Conservation (phyloP, 53 echinoderm and acorn worm genomes). For the Pentamera pediparva region DNA sequence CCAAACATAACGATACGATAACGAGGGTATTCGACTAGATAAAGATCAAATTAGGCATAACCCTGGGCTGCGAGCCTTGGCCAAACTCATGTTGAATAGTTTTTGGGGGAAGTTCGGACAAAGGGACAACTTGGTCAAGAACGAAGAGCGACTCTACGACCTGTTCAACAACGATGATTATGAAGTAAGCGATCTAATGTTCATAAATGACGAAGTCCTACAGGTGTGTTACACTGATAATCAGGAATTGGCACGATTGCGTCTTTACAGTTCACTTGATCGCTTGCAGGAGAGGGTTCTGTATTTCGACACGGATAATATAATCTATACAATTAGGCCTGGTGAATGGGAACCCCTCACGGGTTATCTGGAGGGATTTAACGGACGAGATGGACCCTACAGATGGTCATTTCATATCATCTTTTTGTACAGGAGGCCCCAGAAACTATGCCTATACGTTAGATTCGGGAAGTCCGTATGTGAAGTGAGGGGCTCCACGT, state of each 20-base stretch:
- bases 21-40: constrained; percentile 52
- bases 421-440: constrained; percentile 19
- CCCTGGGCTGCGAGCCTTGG: constrained; percentile 48
- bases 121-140: constrained; percentile 4
- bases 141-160: constrained; percentile 15
- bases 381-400: constrained; percentile 47
- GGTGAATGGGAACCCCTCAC: constrained; percentile 36
- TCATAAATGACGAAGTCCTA: no score
- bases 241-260: constrained; percentile 39
- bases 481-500: constrained; percentile 52
- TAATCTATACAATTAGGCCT: constrained; percentile 19
- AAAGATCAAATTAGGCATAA: constrained; percentile 46
- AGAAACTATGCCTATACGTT: constrained; percentile 40
- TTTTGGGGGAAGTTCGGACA: constrained; percentile 58
- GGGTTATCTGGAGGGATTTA: constrained; percentile 55
- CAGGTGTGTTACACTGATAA: no score
- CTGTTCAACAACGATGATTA: constrained; percentile 1
- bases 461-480: constrained; percentile 49
- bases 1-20: constrained; percentile 52
- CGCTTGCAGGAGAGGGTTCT: constrained; percentile 36
- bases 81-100: constrained; percentile 52
- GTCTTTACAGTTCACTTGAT: constrained; percentile 34
- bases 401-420: neutral
- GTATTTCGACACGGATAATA: constrained; percentile 46
- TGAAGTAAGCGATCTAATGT: no score